A percentile compares a stretch with the other conserved stretches of the same genome.
Evolutionary conservation across 2,113 vertebrate species (phyloP).

Genomic region (Mungos mungo): DNA sequence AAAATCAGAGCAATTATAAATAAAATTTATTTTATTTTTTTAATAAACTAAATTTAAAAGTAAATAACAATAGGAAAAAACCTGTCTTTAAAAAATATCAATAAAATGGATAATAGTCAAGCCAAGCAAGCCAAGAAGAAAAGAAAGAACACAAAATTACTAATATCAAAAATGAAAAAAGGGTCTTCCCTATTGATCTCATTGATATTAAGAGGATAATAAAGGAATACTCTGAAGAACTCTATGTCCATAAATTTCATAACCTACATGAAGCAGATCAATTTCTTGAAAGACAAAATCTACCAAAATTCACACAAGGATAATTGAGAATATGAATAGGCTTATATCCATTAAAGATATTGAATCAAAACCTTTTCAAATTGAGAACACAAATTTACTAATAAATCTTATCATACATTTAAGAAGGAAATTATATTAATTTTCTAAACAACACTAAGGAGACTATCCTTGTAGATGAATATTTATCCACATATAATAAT

Average conservation of each 20-base stretch:
- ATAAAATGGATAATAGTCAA: background rate
- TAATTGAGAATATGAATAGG: background rate
- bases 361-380: background rate
- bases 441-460: background rate
- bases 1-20: background rate
- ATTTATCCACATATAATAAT: background rate
- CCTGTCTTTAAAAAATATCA: background rate
- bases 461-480: background rate
- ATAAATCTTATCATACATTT: background rate
- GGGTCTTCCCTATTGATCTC: background rate
- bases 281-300: background rate
- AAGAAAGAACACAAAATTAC: background rate
- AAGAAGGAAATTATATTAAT: background rate
- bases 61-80: background rate
- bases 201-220: background rate
- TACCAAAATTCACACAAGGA: background rate
- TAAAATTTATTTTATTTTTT: background rate
- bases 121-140: background rate
- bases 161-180: background rate
- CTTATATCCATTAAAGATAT: background rate
- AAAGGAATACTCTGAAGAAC: background rate
- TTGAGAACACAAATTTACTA: background rate
- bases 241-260: background rate
- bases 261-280: background rate
- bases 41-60: background rate